These are phyloP conservation scores for Caenorhabditis angaria DNA, from an alignment of 2,888 invertebrate genomes.

Conservation along the genomic window DNA sequence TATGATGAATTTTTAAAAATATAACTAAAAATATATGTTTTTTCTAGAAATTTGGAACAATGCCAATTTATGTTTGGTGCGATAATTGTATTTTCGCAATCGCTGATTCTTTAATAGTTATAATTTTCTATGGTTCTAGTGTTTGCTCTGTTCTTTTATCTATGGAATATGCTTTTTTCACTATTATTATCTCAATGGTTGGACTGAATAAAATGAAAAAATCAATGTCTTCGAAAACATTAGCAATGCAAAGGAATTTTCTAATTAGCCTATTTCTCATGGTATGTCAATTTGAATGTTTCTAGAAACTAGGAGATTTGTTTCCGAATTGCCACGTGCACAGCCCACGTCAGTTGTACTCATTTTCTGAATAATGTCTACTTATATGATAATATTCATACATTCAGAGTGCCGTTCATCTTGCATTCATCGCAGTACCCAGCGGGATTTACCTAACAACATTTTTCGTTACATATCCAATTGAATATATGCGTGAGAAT, in stretches of 20 bases:
- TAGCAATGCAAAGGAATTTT: background rate
- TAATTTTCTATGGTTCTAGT: background rate
- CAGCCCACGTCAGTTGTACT: too few relatives aligned
- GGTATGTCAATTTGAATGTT: too few relatives aligned
- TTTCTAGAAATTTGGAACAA: background rate
- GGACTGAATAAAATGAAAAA: background rate
- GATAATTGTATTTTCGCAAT: background rate
- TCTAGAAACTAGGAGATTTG: background rate
- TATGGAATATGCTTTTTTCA: background rate
- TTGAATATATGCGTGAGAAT: background rate
- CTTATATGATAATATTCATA: too few relatives aligned
- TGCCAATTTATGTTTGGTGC: background rate
- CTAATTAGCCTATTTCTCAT: background rate
- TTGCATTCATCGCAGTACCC: background rate
- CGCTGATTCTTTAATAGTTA: background rate
- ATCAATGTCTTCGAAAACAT: background rate
- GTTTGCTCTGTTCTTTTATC: background rate
- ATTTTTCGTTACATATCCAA: background rate
- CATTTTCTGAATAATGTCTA: too few relatives aligned
- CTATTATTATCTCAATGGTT: background rate
- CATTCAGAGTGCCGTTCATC: background rate
- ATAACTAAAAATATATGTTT: too few relatives aligned
- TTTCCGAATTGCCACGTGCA: too few relatives aligned
- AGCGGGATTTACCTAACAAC: background rate
- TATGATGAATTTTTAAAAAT: too few relatives aligned